These are phyloP conservation scores for Serilophus lunatus DNA, from an alignment of 2,113 vertebrate species.

Conservation along the genomic window DNA sequence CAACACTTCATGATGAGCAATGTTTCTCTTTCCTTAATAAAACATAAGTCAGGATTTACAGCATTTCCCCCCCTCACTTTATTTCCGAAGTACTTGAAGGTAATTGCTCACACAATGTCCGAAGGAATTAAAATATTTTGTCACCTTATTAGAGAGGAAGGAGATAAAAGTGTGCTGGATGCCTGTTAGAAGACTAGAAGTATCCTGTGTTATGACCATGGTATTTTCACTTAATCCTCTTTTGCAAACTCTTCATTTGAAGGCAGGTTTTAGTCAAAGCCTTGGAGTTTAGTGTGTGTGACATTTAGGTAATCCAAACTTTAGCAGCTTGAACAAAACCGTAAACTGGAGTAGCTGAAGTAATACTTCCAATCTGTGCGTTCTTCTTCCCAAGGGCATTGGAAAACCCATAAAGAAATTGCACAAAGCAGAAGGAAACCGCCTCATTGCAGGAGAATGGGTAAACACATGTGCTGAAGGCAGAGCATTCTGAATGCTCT, in stretches of 20 bases:
- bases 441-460: not conserved
- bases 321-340: not conserved
- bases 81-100: not conserved
- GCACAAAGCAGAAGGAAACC: not conserved
- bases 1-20: not conserved
- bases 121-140: not conserved
- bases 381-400: not conserved
- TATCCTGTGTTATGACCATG: not conserved
- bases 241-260: not conserved
- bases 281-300: not conserved
- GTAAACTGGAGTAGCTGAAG: not conserved
- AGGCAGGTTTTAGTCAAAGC: not conserved
- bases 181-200: not conserved
- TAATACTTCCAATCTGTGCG: fast-evolving
- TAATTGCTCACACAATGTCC: not conserved
- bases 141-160: not conserved
- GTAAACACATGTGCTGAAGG: not conserved
- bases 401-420: not conserved
- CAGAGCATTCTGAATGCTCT: not conserved
- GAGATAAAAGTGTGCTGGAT: not conserved
- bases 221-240: not conserved
- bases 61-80: not conserved
- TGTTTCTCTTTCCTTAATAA: not conserved
- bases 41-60: not conserved
- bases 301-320: not conserved